Conservation (phyloP, 37 sponge, comb jelly and placozoan species). For the Cliona cf. orientalis region DNA sequence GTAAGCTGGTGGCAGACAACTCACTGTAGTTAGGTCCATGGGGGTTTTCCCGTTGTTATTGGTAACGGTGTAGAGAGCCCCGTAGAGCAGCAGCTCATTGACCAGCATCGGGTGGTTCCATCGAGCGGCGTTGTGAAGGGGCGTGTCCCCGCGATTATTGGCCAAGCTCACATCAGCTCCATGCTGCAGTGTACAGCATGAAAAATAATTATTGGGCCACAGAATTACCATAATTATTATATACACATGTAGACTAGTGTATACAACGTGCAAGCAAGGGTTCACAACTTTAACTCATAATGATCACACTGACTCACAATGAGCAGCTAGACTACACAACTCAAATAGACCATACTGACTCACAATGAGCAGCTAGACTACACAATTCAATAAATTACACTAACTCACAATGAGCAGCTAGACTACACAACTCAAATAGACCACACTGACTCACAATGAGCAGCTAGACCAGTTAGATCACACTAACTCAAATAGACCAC, state of each 20-base stretch:
- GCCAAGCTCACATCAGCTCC: slow-evolving; percentile 79
- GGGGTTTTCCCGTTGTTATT: slow-evolving; percentile 66
- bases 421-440: too few relatives aligned
- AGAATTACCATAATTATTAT: too few relatives aligned
- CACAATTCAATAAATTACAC: neutral
- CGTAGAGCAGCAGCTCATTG: slow-evolving; percentile 67
- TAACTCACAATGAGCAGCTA: too few relatives aligned
- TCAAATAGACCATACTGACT: too few relatives aligned
- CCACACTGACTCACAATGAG: too few relatives aligned
- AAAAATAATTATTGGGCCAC: neutral
- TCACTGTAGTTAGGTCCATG: slow-evolving; percentile 62
- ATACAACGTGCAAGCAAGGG: too few relatives aligned
- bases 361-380: slow-evolving; percentile 61
- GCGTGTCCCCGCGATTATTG: slow-evolving; percentile 83
- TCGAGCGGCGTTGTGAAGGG: slow-evolving; percentile 88
- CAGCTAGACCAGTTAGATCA: too few relatives aligned
- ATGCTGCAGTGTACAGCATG: slow-evolving; percentile 46
- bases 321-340: too few relatives aligned
- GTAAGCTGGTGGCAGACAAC: neutral
- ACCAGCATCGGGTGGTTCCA: slow-evolving; percentile 74
- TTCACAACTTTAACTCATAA: too few relatives aligned
- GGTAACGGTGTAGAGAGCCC: slow-evolving; percentile 49
- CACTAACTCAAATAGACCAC: too few relatives aligned
- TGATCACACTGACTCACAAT: too few relatives aligned
- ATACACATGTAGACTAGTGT: too few relatives aligned